phyloP scores from a whole-genome alignment of 1,140 invertebrate genomes.

The Xylocopa sonorina region DNA sequence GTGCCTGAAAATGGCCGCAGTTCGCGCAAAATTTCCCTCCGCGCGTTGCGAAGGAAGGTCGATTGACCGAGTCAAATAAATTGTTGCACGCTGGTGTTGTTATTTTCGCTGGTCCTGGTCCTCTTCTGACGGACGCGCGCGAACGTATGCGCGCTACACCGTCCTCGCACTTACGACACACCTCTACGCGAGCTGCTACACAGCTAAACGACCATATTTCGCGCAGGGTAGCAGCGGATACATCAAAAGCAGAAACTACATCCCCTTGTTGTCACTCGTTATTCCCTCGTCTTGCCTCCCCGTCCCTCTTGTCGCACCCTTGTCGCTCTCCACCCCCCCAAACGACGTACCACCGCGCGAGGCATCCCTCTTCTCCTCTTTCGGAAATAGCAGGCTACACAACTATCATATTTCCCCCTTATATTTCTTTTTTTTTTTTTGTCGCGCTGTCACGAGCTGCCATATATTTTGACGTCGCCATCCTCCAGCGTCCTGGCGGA shows the following conservation, averaged over 20 bases:
- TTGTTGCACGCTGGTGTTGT: slow-evolving; percentile 10
- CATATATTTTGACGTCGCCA: slow-evolving; percentile 72
- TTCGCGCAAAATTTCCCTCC: slow-evolving; percentile 8
- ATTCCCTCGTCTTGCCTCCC: slow-evolving; percentile 2
- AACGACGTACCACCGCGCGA: not conserved
- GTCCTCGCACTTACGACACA: slow-evolving; percentile 6
- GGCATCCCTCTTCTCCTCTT: slow-evolving; percentile 18
- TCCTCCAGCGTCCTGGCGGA: slow-evolving; percentile 53
- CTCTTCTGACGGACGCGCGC: slow-evolving; percentile 10
- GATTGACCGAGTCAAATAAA: slow-evolving; percentile 47
- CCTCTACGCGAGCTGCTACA: slow-evolving; percentile 14
- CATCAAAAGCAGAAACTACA: slow-evolving; percentile 48
- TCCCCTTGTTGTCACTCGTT: slow-evolving; percentile 50
- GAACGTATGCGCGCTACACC: not conserved
- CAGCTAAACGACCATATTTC: slow-evolving; percentile 49
- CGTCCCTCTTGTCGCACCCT: slow-evolving; percentile 37
- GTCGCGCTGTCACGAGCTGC: slow-evolving; percentile 67
- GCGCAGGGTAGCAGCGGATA: slow-evolving; percentile 49
- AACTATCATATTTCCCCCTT: slow-evolving; percentile 76
- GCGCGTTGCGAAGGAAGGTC: not conserved
- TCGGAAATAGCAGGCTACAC: slow-evolving; percentile 71
- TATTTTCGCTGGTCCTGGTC: slow-evolving; percentile 17
- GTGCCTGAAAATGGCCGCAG: slow-evolving; percentile 4
- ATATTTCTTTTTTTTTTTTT: too few relatives aligned
- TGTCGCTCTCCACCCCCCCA: too few relatives aligned